Percentiles rank a stretch among this genome's conserved stretches.
phyloP scores from a whole-genome alignment of 2,113 vertebrate species.

The Pica pica region DNA sequence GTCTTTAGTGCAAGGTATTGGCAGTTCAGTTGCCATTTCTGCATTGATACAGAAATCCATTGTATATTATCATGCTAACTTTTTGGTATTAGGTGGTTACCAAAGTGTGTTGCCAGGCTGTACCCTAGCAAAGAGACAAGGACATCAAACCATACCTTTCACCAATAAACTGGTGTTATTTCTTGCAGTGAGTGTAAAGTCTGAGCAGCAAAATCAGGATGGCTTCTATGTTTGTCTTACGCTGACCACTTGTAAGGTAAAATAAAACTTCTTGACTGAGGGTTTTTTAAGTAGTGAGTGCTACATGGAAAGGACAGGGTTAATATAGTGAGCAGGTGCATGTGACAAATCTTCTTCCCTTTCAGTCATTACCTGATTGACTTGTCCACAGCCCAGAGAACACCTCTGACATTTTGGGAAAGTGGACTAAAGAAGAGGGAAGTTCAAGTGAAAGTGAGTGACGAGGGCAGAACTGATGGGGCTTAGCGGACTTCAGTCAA shows the following conservation, averaged over 20 bases:
- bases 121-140: not conserved
- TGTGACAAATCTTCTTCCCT: not conserved
- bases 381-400: not conserved
- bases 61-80: not conserved
- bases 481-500: not conserved
- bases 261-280: not conserved
- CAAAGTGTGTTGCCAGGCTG: not conserved
- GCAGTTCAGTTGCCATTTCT: not conserved
- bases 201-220: not conserved
- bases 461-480: not conserved
- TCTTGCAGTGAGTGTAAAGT: not conserved
- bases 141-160: not conserved
- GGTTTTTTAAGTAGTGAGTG: not conserved
- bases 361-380: not conserved
- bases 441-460: not conserved
- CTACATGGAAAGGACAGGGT: not conserved
- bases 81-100: not conserved
- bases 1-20: not conserved
- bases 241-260: not conserved
- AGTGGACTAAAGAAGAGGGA: not conserved
- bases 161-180: not conserved
- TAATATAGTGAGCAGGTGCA: not conserved
- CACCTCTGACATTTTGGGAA: not conserved
- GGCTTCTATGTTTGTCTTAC: not conserved
- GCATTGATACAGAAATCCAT: not conserved